phyloP scores from a whole-genome alignment of 2,113 vertebrate genomes.

The Orientallactaga bullata region DNA sequence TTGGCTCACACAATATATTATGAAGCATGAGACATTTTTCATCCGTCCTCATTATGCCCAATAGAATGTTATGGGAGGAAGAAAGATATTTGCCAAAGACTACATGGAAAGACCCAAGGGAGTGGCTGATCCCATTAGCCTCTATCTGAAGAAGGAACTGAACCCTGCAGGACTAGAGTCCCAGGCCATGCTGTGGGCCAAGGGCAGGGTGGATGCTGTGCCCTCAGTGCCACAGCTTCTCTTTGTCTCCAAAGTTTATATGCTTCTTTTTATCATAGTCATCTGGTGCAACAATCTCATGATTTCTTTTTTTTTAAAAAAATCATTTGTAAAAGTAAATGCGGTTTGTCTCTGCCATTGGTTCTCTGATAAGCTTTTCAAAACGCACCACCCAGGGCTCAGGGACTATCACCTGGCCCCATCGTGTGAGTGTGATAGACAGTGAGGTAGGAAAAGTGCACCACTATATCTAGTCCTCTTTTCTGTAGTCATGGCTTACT shows the following conservation, averaged over 20 bases:
- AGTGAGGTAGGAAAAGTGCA: neutral
- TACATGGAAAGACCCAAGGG: neutral
- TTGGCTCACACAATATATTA: slow-evolving; percentile 51
- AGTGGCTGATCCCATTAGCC: neutral
- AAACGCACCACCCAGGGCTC: neutral
- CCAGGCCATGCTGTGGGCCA: neutral
- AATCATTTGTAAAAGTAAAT: slow-evolving; percentile 15
- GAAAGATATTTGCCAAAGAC: slow-evolving; percentile 7
- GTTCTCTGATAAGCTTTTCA: slow-evolving; percentile 5
- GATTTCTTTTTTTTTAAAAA: neutral
- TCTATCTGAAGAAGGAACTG: neutral
- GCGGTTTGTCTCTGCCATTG: neutral
- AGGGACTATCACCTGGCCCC: neutral
- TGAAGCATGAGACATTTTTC: slow-evolving; percentile 55
- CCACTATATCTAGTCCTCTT: fast-evolving
- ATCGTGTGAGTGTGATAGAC: neutral
- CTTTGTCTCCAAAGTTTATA: neutral
- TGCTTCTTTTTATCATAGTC: slow-evolving; percentile 27
- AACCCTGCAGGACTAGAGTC: neutral
- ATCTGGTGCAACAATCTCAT: neutral
- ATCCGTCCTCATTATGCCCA: neutral
- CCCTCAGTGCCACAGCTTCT: neutral
- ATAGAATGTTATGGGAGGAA: neutral
- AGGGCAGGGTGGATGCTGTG: neutral
- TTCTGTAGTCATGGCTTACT: neutral